Conservation (phyloP, 2,113 vertebrate species). For the Clarias macrocephalus region DNA sequence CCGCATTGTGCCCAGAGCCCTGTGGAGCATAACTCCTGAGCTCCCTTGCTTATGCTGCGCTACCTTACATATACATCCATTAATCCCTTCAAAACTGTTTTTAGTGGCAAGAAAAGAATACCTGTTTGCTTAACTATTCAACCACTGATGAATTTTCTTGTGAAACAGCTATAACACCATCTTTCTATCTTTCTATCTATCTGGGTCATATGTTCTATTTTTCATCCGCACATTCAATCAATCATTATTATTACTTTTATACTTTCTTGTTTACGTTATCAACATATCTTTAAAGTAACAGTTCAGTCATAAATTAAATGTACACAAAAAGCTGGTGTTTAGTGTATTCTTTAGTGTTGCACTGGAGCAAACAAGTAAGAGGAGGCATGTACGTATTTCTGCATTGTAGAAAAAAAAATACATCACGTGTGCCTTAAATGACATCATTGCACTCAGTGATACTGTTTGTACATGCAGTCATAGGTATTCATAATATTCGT, state of each 20-base stretch:
- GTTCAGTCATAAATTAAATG: not conserved
- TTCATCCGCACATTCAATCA: not conserved
- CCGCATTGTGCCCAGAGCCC: too few species aligned
- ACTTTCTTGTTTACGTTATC: not conserved
- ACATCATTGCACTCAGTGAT: not conserved
- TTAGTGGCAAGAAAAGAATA: too few species aligned
- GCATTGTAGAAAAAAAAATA: not conserved
- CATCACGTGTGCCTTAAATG: not conserved
- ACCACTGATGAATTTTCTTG: too few species aligned
- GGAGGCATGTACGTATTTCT: not conserved
- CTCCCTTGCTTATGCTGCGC: too few species aligned
- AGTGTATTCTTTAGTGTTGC: not conserved
- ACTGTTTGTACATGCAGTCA: not conserved
- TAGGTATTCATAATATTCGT: too few species aligned
- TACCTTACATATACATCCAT: too few species aligned
- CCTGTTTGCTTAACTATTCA: not conserved
- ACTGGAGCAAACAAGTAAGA: not conserved
- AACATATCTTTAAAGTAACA: not conserved
- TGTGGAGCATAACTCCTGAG: not conserved
- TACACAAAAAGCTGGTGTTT: not conserved
- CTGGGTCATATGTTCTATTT: not conserved
- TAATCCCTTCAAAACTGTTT: too few species aligned
- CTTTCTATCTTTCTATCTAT: not conserved
- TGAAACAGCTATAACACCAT: not conserved
- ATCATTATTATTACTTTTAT: not conserved